phyloP scores from a whole-genome alignment of 2,797 vertebrate species.

The Leuciscus waleckii region DNA sequence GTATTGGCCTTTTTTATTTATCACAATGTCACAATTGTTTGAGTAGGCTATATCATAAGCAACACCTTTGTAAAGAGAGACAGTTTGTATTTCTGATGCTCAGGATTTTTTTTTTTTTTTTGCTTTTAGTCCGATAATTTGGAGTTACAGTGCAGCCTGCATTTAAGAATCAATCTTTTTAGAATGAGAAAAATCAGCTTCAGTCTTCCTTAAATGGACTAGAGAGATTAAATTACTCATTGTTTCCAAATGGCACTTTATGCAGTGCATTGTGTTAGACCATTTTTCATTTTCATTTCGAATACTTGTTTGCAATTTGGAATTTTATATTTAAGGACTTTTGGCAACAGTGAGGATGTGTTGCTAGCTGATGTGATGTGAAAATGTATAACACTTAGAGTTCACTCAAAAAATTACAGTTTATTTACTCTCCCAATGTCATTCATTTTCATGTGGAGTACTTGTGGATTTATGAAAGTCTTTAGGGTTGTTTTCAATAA shows the following conservation, averaged over 20 bases:
- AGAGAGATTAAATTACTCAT: conserved; percentile 2
- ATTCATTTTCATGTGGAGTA: not conserved
- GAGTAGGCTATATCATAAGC: conserved; percentile 38
- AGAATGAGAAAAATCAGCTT: not conserved
- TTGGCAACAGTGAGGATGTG: not conserved
- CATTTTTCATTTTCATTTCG: conserved; percentile 5
- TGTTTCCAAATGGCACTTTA: conserved; percentile 2
- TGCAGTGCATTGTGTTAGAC: not conserved
- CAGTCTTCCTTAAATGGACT: not conserved
- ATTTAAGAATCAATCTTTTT: not conserved
- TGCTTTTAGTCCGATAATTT: not conserved
- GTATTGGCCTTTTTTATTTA: conserved; percentile 48
- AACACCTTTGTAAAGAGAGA: conserved; percentile 55
- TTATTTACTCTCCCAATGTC: not conserved
- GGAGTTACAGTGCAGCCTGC: not conserved
- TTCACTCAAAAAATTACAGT: not conserved
- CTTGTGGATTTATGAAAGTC: not conserved
- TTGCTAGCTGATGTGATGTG: not conserved
- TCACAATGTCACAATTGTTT: conserved; percentile 57
- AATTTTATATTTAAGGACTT: not conserved
- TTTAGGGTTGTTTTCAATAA: not conserved
- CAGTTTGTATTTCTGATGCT: not conserved
- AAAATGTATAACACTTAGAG: not conserved
- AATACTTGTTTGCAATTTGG: not conserved
- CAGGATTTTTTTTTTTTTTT: not conserved